Evolutionary conservation across 2,888 invertebrate species (phyloP), one percentile per base, ranked within the genome.

Genomic region (Netelia inedita): DNA sequence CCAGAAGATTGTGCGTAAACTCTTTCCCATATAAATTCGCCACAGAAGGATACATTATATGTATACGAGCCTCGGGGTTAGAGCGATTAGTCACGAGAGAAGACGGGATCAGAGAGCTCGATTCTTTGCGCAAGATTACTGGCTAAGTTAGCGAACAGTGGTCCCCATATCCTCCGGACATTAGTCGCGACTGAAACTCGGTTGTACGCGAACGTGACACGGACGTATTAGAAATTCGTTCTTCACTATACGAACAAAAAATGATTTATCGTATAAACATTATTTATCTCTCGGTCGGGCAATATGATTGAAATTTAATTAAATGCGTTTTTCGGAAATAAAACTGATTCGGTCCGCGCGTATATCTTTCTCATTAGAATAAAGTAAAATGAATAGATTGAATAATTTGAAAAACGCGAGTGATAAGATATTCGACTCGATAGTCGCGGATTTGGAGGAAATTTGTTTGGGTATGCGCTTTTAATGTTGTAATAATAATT

Each of bases 71-170:
- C 76, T 16, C 50, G 59, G 41, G 72, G 71, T 74, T 57, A 71
- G 9, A 57, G 79, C 83, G 86, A 86, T 87, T 87, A 87, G 87
- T 87, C 87, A 83, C 79, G 81, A 85, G 73, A 68, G 73, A 74
- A 65, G 57, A 53, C 46, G 81, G 46, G 57, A 79, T 50, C 65
- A 73, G 57, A 81, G 63, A 79, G 55, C 78, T 66, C 72, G 78
- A 74, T 74, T 65, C 55, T 69, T 78, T 55, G 61, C 53, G 57
- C 71, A 71, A 63, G 57, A 50, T 35, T 16, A 50, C 59, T 63
- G 46, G 73, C 16, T 53, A 69, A 75, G 50, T 55, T 53, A 63
- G 19, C 73, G 61, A 78, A 63, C 69, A 23, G 83, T 46, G 23
- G 14, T 57, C 61, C 21, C 50, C 35, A 65, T 75, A 72, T 75